phyloP scores from a whole-genome alignment of 1,140 invertebrate genomes.

The Temnothorax nylanderi region DNA sequence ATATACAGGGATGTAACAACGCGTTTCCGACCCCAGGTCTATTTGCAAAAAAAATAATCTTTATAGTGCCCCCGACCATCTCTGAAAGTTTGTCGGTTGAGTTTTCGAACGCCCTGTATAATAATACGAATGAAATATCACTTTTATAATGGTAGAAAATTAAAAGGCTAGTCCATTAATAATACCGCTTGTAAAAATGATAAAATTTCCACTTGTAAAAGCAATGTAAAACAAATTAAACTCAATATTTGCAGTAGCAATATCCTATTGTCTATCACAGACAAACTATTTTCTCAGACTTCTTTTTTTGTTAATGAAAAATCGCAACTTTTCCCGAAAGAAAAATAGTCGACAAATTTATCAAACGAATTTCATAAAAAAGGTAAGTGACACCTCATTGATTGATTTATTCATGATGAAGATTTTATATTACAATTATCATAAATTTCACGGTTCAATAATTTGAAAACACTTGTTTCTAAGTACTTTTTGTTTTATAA shows the following conservation, averaged over 20 bases:
- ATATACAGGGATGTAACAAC: background rate
- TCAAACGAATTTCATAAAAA: background rate
- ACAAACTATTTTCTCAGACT: no score
- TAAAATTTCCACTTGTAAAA: background rate
- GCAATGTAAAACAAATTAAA: background rate
- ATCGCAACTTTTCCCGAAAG: background rate
- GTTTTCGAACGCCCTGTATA: no score
- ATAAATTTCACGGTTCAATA: background rate
- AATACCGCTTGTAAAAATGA: background rate
- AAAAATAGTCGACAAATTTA: no score
- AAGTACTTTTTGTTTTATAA: no score
- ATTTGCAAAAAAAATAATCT: no score
- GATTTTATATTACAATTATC: background rate
- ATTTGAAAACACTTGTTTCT: background rate
- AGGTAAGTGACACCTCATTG: background rate
- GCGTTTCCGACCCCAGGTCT: no score
- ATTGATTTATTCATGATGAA: background rate
- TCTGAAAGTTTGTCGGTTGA: no score
- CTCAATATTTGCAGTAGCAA: background rate
- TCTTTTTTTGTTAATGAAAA: background rate
- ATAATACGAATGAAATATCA: background rate
- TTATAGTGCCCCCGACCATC: no score
- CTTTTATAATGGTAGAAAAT: background rate
- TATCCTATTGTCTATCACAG: background rate
- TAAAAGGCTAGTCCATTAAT: background rate